phyloP scores from a whole-genome alignment of 1,140 invertebrate species.

The Ostrea denselamellosa region DNA sequence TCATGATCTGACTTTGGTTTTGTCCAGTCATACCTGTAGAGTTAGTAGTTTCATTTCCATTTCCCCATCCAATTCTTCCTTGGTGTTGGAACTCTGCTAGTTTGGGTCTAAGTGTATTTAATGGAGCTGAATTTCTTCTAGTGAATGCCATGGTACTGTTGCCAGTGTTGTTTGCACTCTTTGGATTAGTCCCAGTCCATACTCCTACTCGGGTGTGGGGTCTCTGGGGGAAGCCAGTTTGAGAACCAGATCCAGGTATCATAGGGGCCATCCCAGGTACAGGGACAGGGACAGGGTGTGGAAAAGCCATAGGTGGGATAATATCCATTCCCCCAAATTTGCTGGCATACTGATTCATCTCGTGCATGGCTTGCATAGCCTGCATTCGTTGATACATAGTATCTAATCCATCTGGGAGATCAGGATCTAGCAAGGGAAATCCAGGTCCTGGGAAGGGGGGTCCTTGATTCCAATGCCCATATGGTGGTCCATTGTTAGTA shows the following conservation, averaged over 20 bases:
- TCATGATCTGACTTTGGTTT: not conserved
- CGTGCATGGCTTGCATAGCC: constrained; percentile 42
- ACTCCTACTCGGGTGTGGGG: not conserved
- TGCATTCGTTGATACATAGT: constrained; percentile 48
- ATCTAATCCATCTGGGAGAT: constrained; percentile 50
- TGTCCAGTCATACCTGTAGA: constrained; percentile 3
- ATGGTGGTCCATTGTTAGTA: not conserved
- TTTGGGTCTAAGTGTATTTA: not conserved
- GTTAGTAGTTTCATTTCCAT: constrained; percentile 15
- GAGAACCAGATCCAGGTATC: not conserved
- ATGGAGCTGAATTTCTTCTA: not conserved
- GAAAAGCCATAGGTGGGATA: constrained; percentile 22
- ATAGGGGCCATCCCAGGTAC: not conserved
- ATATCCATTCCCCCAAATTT: constrained; percentile 6
- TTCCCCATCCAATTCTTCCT: not conserved
- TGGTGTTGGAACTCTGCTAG: constrained; percentile 33
- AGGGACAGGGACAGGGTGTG: not conserved
- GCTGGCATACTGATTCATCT: constrained; percentile 38
- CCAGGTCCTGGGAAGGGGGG: not conserved
- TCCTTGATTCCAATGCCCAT: not conserved
- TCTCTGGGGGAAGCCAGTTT: not conserved
- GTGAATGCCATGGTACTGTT: constrained; percentile 15
- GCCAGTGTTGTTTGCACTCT: constrained; percentile 6
- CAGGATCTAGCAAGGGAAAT: constrained; percentile 45
- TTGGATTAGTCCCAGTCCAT: not conserved